A percentile compares a stretch with the other conserved stretches of the same genome.
Evolutionary conservation across 2,797 vertebrate species (phyloP).

Genomic region (Muscicapa striata): DNA sequence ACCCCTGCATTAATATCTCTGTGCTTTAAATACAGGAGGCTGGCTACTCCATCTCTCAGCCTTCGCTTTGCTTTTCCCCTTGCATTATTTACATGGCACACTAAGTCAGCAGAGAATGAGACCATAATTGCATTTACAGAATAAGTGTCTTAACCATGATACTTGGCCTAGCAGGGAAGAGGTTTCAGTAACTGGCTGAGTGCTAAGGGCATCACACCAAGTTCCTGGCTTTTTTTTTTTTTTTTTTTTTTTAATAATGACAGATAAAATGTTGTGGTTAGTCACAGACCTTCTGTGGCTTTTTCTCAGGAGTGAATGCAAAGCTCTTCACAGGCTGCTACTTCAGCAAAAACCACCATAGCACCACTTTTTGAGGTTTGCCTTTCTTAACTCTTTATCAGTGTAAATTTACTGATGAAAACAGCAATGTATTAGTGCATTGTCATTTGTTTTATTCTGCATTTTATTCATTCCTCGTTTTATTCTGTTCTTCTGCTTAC

Average conservation of each 20-base stretch:
- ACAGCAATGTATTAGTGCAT: not conserved
- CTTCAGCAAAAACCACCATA: not conserved
- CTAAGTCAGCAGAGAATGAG: not conserved
- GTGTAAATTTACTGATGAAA: not conserved
- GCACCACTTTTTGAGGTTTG: not conserved
- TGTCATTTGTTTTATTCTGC: not conserved
- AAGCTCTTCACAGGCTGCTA: not conserved
- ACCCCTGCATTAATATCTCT: not conserved
- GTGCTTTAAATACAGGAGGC: not conserved
- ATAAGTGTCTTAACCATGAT: not conserved
- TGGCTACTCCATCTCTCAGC: not conserved
- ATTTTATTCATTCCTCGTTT: too few species aligned
- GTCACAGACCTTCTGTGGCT: not conserved
- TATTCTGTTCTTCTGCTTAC: not conserved
- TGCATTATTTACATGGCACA: not conserved
- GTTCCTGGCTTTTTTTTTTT: not conserved
- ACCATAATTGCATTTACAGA: not conserved
- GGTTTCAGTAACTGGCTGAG: not conserved
- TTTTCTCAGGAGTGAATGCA: not conserved
- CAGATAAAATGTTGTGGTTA: not conserved
- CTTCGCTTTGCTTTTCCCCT: not conserved
- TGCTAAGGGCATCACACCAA: not conserved
- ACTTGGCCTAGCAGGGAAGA: not conserved
- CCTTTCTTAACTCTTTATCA: not conserved
- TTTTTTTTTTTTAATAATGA: not conserved